Evolutionary conservation across 2,113 vertebrate genomes (phyloP).

Genomic region (Natator depressus): DNA sequence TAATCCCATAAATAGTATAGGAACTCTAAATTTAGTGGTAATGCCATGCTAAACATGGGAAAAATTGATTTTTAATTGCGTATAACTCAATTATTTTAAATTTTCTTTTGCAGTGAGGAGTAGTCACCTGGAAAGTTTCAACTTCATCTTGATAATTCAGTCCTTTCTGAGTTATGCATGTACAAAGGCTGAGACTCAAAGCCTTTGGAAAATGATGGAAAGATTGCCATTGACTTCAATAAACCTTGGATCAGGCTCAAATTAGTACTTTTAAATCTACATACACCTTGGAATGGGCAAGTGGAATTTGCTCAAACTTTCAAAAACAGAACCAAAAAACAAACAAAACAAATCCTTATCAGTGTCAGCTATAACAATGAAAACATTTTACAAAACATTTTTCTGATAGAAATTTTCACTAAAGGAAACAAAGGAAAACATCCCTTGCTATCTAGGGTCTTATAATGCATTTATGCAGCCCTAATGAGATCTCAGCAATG

Average conservation of each 20-base stretch:
- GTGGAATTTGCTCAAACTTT: neutral
- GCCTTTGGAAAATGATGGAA: neutral
- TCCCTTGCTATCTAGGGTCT: neutral
- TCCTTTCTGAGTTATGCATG: neutral
- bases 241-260: neutral
- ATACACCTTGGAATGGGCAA: neutral
- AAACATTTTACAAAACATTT: neutral
- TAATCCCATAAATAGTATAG: neutral
- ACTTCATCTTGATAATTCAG: neutral
- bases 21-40: neutral
- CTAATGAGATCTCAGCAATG: neutral
- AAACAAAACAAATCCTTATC: neutral
- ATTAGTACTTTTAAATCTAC: neutral
- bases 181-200: neutral
- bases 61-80: neutral
- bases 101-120: neutral
- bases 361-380: neutral
- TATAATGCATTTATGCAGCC: neutral
- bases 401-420: neutral
- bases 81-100: neutral
- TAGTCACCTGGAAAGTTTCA: neutral
- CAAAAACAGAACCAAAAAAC: neutral
- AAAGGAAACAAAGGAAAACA: neutral
- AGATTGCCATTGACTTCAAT: neutral
- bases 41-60: neutral